A percentile compares a stretch with the other conserved stretches of the same genome.
Conservation (phyloP, 2,113 vertebrate genomes). For the Arothron firmamentum region DNA sequence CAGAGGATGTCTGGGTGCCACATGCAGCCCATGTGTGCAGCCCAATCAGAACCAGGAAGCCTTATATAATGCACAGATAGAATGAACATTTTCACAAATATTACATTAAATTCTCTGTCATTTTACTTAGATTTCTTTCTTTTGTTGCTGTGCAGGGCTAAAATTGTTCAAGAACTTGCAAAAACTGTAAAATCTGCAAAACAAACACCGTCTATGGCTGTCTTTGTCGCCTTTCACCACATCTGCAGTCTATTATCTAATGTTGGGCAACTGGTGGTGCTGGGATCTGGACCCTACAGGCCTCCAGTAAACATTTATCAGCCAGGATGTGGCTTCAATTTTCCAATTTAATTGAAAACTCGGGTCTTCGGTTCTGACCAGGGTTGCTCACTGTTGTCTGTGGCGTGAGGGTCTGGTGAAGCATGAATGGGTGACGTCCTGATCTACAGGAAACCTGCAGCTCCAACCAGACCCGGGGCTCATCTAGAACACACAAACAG, state of each 20-base stretch:
- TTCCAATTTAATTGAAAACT: too few species aligned
- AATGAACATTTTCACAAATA: background rate
- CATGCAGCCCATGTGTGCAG: conserved; percentile 22
- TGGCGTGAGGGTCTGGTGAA: too few species aligned
- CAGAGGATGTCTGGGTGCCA: conserved; percentile 40
- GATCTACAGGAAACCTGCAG: conserved; percentile 41
- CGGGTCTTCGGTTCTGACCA: too few species aligned
- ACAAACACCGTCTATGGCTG: background rate
- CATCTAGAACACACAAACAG: conserved; percentile 43
- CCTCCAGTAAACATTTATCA: too few species aligned
- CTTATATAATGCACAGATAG: background rate
- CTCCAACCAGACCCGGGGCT: conserved; percentile 24
- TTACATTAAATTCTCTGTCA: too few species aligned
- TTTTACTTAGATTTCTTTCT: too few species aligned
- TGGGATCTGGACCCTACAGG: too few species aligned
- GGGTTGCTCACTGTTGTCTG: too few species aligned
- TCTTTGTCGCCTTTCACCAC: conserved; percentile 1
- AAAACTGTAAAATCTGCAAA: background rate
- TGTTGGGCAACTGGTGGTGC: conserved; percentile 7
- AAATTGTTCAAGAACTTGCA: background rate
- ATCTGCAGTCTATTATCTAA: conserved; percentile 43
- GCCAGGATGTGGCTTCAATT: too few species aligned
- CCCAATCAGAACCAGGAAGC: background rate
- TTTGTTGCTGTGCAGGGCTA: too few species aligned
- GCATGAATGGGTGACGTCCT: background rate